Evolutionary conservation across 2,113 vertebrate species (phyloP).

Genomic region (Arothron firmamentum): DNA sequence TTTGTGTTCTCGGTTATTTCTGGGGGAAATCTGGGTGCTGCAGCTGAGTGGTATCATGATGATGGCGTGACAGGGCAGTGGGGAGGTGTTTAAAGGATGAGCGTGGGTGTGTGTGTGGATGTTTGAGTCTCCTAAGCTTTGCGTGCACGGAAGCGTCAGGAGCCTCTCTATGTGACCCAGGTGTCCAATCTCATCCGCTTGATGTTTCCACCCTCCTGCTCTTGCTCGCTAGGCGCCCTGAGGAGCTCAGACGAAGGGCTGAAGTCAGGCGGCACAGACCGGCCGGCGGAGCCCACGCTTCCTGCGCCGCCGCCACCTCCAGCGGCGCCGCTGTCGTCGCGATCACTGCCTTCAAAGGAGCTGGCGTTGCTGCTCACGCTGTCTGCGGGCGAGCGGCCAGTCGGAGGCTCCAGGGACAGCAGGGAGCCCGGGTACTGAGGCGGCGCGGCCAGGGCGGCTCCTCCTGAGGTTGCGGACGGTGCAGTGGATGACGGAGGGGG

Average conservation of each 20-base stretch:
- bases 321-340: conserved; percentile 74
- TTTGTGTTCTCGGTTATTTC: conserved; percentile 8
- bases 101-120: conserved; percentile 38
- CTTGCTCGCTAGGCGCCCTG: conserved; percentile 75
- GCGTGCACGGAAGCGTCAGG: not conserved
- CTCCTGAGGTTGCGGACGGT: conserved; percentile 58
- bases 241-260: conserved; percentile 80
- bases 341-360: conserved; percentile 89
- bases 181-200: conserved; percentile 93
- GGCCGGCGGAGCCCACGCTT: conserved; percentile 67
- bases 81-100: conserved; percentile 34
- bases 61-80: conserved; percentile 59
- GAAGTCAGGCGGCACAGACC: conserved; percentile 76
- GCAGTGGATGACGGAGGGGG: conserved; percentile 61
- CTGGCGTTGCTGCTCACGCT: conserved; percentile 93
- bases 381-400: conserved; percentile 85
- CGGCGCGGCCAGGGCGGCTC: conserved; percentile 57
- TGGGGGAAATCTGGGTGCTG: conserved; percentile 42
- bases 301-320: conserved; percentile 67
- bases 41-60: conserved; percentile 45
- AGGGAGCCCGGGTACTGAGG: conserved; percentile 78
- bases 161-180: conserved; percentile 86
- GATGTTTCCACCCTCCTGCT: conserved; percentile 84
- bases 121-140: conserved; percentile 11
- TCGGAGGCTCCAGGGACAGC: conserved; percentile 81